Evolutionary conservation across 2,888 invertebrate genomes (phyloP), one percentile per base, ranked within the genome.

Genomic region (Odontocolon sp.): DNA sequence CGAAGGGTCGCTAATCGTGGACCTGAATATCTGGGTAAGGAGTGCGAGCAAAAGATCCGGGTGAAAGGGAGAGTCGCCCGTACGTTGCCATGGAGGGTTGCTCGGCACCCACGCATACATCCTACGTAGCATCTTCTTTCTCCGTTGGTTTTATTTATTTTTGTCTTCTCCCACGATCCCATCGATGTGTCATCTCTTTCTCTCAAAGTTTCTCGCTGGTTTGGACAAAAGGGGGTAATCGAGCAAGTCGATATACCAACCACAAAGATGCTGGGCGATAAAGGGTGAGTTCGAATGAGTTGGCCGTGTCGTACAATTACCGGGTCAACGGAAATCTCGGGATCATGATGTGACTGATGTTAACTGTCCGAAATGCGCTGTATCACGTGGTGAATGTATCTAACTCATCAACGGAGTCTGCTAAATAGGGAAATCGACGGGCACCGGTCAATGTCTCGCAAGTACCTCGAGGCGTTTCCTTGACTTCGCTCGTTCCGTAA

Each of bases 1-100:
- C 81, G 85, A 83, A 87, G 87, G 87, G 86, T 87, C 83, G 84
- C 87, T 88, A 87, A 87, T 88, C 88, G 86, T 80, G 82, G 79
- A 80, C 84, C 85, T 72, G 81, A 81, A 83, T 83, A 83, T 76
- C 11, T 38, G 40, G 50, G 42, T n/a, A 11, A 45, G 33, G 66
- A 26, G 47, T 26, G 50, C 54, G 61, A 33, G 54, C 80, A 78
- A 78, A 84, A 82, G 84, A 82, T 82, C 82, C 82, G 76, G 23
- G 26, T 3, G 33, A 26, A 50, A 38, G 50, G 64, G 50, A 64
- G 50, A 36, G 16, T 36, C 77, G 72, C 79, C 78, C 79, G 84
- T 59, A 72, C 84, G 85, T 87, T 87, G 83, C 84, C 80, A 83
- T 81, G 85, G 85, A 87, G 87, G 85, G 87, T 85, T 83, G 82